Evolutionary conservation across 2,888 invertebrate species (phyloP).

Genomic region (Torymus texanus): DNA sequence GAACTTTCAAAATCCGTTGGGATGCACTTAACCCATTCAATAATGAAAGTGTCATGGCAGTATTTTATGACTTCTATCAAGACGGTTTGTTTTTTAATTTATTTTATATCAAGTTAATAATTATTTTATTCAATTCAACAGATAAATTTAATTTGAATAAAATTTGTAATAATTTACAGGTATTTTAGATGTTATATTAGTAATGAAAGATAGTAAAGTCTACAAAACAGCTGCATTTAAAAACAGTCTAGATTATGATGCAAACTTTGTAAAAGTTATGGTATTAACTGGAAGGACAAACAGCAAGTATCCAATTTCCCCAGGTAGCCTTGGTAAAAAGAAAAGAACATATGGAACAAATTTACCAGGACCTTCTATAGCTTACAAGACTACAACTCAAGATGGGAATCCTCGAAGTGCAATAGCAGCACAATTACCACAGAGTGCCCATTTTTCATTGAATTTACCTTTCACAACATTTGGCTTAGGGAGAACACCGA

Average conservation of each 20-base stretch:
- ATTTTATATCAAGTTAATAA: slow-evolving; percentile 11
- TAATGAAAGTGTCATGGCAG: slow-evolving; percentile 86
- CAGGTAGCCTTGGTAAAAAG: slow-evolving; percentile 85
- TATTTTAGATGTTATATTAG: slow-evolving; percentile 91
- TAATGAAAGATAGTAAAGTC: slow-evolving; percentile 71
- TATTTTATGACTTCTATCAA: slow-evolving; percentile 96
- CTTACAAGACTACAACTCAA: slow-evolving; percentile 91
- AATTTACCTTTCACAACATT: slow-evolving; percentile 97
- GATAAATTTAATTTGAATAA: neutral
- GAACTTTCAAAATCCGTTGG: slow-evolving; percentile 89
- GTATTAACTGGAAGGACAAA: slow-evolving; percentile 90
- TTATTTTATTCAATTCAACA: slow-evolving; percentile 8
- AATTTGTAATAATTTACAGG: slow-evolving; percentile 37
- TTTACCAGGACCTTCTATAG: slow-evolving; percentile 92
- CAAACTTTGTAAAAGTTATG: slow-evolving; percentile 96
- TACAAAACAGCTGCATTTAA: slow-evolving; percentile 86
- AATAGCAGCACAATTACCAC: slow-evolving; percentile 90
- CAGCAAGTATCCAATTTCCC: slow-evolving; percentile 82
- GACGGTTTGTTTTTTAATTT: slow-evolving; percentile 79
- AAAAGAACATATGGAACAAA: slow-evolving; percentile 91
- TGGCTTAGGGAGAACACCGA: slow-evolving; percentile 97
- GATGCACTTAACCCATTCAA: slow-evolving; percentile 83
- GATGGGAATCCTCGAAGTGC: slow-evolving; percentile 88
- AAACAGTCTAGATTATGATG: slow-evolving; percentile 93
- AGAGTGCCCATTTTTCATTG: slow-evolving; percentile 94